phyloP scores from a whole-genome alignment of 2,113 vertebrate species.

The Mobula birostris region DNA sequence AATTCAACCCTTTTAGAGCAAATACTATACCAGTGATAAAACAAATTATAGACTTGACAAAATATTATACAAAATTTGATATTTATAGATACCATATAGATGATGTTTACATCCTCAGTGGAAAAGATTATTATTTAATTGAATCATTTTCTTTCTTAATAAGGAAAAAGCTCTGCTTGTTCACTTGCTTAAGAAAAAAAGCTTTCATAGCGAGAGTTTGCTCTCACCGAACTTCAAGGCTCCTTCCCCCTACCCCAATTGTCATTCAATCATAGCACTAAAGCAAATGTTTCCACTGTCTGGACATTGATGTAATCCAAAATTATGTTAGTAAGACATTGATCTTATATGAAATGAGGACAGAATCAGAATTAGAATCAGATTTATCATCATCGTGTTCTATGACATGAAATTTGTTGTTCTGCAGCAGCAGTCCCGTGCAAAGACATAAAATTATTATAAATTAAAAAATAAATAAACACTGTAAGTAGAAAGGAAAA shows the following conservation, averaged over 20 bases:
- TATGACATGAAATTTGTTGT: too few species aligned
- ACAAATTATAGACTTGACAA: background rate
- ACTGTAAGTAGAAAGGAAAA: too few species aligned
- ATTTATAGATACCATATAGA: background rate
- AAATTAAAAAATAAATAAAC: too few species aligned
- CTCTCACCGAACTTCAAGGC: background rate
- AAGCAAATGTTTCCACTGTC: background rate
- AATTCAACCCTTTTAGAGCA: background rate
- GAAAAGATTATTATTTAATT: background rate
- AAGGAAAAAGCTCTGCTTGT: background rate
- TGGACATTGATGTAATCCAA: background rate
- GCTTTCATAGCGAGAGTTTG: background rate
- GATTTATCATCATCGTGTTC: too few species aligned
- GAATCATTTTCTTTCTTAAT: background rate
- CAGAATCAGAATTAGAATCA: too few species aligned
- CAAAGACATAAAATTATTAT: too few species aligned
- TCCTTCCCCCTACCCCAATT: background rate
- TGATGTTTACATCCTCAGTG: background rate
- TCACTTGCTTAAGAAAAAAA: background rate
- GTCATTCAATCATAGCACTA: background rate
- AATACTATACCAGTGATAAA: background rate
- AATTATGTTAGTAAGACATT: background rate
- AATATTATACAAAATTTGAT: background rate
- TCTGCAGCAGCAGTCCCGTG: too few species aligned
- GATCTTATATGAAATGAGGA: background rate